These are phyloP conservation scores for Oscheius onirici DNA, from an alignment of 2,888 invertebrate species.

Conservation along the genomic window DNA sequence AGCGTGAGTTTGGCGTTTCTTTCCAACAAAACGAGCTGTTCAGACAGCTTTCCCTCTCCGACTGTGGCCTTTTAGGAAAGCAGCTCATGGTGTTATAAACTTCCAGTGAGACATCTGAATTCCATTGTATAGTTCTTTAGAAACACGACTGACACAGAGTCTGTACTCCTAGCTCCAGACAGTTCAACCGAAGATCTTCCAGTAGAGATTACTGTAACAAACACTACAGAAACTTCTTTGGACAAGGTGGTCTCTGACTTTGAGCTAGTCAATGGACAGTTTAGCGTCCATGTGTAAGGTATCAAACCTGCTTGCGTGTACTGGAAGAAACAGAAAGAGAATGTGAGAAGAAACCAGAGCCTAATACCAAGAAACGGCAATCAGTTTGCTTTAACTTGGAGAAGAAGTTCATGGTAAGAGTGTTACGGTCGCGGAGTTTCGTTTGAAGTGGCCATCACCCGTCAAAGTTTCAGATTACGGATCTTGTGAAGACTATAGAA, in stretches of 20 bases:
- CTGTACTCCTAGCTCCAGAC: background rate
- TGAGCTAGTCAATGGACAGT: background rate
- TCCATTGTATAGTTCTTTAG: background rate
- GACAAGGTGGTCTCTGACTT: background rate
- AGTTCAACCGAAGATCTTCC: background rate
- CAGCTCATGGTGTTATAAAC: background rate
- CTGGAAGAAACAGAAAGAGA: slow-evolving; percentile 10
- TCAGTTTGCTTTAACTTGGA: slow-evolving; percentile 2
- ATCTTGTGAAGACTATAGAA: slow-evolving; percentile 6
- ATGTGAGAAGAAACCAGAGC: slow-evolving; percentile 6
- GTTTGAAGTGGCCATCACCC: background rate
- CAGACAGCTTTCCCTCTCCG: slow-evolving; percentile 5
- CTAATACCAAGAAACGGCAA: background rate
- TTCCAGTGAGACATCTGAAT: background rate
- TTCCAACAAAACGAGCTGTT: background rate
- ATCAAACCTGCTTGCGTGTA: slow-evolving; percentile 6
- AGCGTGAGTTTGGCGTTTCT: background rate
- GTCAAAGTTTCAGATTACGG: slow-evolving; percentile 1
- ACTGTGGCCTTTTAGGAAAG: slow-evolving; percentile 13
- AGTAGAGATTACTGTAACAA: background rate
- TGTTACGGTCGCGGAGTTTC: background rate
- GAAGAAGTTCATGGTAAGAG: slow-evolving; percentile 4
- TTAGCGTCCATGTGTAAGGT: background rate
- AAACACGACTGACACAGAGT: background rate
- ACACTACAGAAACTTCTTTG: background rate